phyloP scores from a whole-genome alignment of 2,113 vertebrate genomes.

The Phoenicopterus ruber region DNA sequence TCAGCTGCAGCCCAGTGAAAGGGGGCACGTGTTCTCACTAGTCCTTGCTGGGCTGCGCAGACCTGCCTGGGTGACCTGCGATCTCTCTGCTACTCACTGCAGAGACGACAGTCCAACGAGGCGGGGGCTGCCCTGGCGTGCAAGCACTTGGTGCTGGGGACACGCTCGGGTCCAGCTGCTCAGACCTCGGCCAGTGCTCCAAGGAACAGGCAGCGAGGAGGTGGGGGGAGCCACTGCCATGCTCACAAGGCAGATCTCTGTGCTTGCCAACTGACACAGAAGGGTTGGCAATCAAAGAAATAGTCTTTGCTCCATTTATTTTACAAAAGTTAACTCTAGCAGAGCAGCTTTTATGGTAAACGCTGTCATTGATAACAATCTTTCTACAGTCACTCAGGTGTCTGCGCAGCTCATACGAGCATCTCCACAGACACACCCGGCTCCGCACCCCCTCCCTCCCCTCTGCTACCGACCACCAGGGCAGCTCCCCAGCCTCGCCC shows the following conservation, averaged over 20 bases:
- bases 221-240: background rate
- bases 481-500: background rate
- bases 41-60: background rate
- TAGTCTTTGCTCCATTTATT: background rate
- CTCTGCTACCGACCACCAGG: background rate
- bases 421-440: background rate
- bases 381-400: background rate
- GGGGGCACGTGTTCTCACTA: accelerated
- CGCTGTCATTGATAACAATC: background rate
- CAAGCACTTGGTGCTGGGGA: background rate
- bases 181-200: background rate
- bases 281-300: background rate
- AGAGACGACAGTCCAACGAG: background rate
- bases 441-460: background rate
- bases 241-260: background rate
- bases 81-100: background rate
- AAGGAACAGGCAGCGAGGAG: background rate
- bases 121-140: background rate
- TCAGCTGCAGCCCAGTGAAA: background rate
- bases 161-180: accelerated
- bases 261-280: background rate
- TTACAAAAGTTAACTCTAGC: background rate
- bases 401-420: background rate
- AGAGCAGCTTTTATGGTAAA: background rate
- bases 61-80: background rate